Percentiles rank a stretch among this genome's conserved stretches.
These are phyloP conservation scores for Sebastes matsubarae DNA, from an alignment of 2,797 vertebrate species.

Conservation along the genomic window DNA sequence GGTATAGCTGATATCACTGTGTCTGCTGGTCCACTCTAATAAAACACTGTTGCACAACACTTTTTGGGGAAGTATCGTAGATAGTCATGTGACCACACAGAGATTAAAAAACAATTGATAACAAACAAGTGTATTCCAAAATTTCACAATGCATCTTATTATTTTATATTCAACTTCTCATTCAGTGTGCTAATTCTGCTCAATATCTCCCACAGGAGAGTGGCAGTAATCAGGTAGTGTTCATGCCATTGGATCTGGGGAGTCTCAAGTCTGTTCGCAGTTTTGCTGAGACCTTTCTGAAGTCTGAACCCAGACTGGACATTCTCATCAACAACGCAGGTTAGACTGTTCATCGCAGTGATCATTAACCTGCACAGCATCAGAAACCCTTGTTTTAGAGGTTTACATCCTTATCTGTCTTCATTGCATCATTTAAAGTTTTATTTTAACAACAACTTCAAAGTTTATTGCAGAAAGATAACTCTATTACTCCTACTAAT, in stretches of 20 bases:
- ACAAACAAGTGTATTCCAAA: neutral
- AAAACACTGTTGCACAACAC: neutral
- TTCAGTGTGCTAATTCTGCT: neutral
- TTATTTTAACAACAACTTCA: neutral
- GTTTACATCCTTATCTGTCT: neutral
- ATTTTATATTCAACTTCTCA: neutral
- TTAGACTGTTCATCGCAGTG: slow-evolving; percentile 55
- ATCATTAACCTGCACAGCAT: neutral
- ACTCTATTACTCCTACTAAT: neutral
- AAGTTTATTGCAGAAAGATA: neutral
- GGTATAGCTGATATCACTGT: no score
- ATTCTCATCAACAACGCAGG: slow-evolving; percentile 95
- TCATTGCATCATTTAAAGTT: neutral
- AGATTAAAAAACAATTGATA: neutral
- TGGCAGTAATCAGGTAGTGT: slow-evolving; percentile 85
- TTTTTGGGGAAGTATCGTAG: no score
- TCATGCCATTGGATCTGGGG: slow-evolving; percentile 90
- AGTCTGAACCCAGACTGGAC: slow-evolving; percentile 89
- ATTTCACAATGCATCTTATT: neutral
- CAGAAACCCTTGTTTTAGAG: neutral
- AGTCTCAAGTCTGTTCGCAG: slow-evolving; percentile 86
- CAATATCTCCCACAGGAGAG: slow-evolving; percentile 80
- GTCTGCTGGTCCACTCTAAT: neutral
- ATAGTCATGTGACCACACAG: neutral
- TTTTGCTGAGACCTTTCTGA: slow-evolving; percentile 88